These are phyloP conservation scores for Crypturellus tataupa DNA, from an alignment of 2,797 vertebrate species.

Conservation along the genomic window DNA sequence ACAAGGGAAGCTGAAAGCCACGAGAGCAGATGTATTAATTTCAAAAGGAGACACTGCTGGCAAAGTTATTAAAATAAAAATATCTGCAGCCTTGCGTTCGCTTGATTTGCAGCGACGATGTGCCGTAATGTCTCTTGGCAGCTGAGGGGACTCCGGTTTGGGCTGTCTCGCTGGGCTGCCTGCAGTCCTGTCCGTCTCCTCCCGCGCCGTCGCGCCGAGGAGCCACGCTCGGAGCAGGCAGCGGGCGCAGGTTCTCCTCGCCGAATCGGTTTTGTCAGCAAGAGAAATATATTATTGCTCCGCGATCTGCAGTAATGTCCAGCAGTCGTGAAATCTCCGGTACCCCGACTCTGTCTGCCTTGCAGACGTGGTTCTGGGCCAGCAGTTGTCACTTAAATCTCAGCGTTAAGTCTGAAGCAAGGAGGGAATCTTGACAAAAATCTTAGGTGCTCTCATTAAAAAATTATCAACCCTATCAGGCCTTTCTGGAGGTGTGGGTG, in stretches of 20 bases:
- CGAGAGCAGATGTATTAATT: conserved; percentile 71
- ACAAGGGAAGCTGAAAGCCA: conserved; percentile 44
- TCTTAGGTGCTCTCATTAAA: background rate
- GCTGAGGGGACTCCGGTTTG: background rate
- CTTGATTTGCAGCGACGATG: conserved; percentile 8
- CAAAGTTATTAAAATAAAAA: conserved; percentile 55
- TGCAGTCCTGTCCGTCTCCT: background rate
- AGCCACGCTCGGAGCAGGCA: background rate
- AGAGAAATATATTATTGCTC: background rate
- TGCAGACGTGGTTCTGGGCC: background rate
- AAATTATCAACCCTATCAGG: rapidly evolving
- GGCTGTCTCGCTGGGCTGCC: background rate
- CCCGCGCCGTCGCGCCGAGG: background rate
- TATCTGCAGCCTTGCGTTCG: conserved; percentile 1
- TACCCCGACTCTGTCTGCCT: background rate
- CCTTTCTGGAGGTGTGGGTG: background rate
- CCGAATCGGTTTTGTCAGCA: background rate
- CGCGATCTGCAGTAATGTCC: background rate
- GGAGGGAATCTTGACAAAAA: background rate
- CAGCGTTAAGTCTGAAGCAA: rapidly evolving
- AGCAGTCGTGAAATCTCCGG: background rate
- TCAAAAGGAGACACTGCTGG: conserved; percentile 43
- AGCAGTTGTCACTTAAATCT: background rate
- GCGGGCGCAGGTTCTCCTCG: background rate
- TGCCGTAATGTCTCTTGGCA: background rate